Evolutionary conservation across 2,888 invertebrate genomes (phyloP), one percentile per base, ranked within the genome.

Genomic region (Heteropelma amictum): DNA sequence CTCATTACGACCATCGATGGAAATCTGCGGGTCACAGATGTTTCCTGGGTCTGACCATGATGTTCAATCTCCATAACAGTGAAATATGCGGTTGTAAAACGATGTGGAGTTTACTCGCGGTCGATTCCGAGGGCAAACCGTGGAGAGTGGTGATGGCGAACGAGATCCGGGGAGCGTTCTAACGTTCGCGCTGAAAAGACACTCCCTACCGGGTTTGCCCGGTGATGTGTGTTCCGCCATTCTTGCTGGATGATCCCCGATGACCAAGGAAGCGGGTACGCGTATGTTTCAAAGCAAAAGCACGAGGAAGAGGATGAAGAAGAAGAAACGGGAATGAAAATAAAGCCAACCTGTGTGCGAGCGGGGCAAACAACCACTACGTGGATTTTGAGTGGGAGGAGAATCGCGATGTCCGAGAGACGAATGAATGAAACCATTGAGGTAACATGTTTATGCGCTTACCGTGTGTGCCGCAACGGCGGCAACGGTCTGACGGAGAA

Each of bases 351-450:
- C 12, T 61, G 26, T 28, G 38, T 33, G 42, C 21, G 38, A 42
- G 47, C 51, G 51, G 30, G n/a, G 53, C 21, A 14, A 65, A 17
- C 33, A n/a, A 19, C n/a, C n/a, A n/a, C 5, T 56, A 63, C 56
- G 38, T 38, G 45, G 71, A 58, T 51, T 49, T 38, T 51, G 67
- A 71, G 67, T 71, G 67, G 61, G 67, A 75, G 56, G 60, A 28
- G 38, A 63, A 47, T 47, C 30, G 14, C 30, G 47, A 71, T 49
- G 47, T 51, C 49, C 61, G 71, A 71, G 67, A 68, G 75, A 75
- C 67, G 71, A 80, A 82, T 82, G 82, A 84, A 84, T 84, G 83
- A 83, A 84, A 80, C 79, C 80, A 82, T 83, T 83, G 73, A 80
- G 72, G 73, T 76, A 82, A 79, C 78, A 81, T 81, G 79, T 83